Percentiles rank a stretch among this genome's conserved stretches.
These are phyloP conservation scores for Coelogynopora nodosa DNA, from an alignment of 2,888 invertebrate genomes.

Conservation along the genomic window DNA sequence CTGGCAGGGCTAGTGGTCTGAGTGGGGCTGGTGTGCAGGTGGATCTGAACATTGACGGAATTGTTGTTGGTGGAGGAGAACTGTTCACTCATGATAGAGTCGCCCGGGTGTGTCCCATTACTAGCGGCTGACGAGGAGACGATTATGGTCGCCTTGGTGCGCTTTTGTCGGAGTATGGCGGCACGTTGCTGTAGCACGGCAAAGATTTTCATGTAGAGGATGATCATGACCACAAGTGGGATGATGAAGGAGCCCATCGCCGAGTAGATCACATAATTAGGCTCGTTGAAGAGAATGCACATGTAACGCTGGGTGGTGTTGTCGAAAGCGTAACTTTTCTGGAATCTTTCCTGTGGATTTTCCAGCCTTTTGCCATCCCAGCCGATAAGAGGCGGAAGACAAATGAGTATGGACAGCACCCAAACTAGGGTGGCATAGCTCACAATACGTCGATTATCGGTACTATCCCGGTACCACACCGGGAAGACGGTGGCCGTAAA, in stretches of 20 bases:
- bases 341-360: constrained; percentile 22
- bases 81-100: too few species aligned
- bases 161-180: constrained; percentile 50
- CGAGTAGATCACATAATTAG: constrained; percentile 60
- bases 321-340: constrained; percentile 29
- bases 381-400: constrained; percentile 59
- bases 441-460: constrained; percentile 55
- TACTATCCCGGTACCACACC: constrained; percentile 59
- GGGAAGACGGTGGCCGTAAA: constrained; percentile 61
- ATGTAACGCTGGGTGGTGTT: constrained; percentile 52
- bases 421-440: constrained; percentile 60
- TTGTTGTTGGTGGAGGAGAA: too few species aligned
- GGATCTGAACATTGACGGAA: background rate
- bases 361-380: constrained; percentile 49
- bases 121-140: background rate
- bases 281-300: constrained; percentile 58
- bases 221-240: constrained; percentile 58
- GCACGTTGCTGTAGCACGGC: constrained; percentile 55
- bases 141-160: too few species aligned
- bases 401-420: constrained; percentile 59
- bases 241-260: constrained; percentile 60
- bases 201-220: constrained; percentile 60
- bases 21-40: background rate
- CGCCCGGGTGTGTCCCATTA: background rate
- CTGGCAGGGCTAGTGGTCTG: too few species aligned